These are phyloP conservation scores for Tautogolabrus adspersus DNA, from an alignment of 2,113 vertebrate species.

Conservation along the genomic window DNA sequence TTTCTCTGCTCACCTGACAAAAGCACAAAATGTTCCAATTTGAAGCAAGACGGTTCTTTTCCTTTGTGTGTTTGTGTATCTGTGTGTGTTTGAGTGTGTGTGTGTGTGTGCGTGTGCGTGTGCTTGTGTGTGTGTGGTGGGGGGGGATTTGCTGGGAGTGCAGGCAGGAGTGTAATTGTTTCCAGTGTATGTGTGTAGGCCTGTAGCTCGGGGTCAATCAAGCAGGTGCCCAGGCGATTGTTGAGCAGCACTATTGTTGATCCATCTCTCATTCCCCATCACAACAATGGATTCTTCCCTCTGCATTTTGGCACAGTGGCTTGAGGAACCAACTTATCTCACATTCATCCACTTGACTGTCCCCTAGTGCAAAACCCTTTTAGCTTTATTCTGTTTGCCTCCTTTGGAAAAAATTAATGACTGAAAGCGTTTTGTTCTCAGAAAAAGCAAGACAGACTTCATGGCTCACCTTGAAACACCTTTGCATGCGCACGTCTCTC, in stretches of 20 bases:
- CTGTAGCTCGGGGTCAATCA: conserved; percentile 55
- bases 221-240: conserved; percentile 35
- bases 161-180: conserved; percentile 42
- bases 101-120: neutral
- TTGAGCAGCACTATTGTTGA: conserved; percentile 58
- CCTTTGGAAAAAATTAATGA: conserved; percentile 52
- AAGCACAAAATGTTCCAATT: conserved; percentile 7
- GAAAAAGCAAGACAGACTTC: conserved; percentile 35
- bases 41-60: conserved; percentile 9
- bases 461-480: conserved; percentile 39
- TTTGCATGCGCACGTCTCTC: neutral
- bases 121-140: neutral
- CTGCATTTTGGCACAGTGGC: conserved; percentile 18
- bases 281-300: conserved; percentile 57
- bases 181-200: conserved; percentile 43
- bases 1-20: conserved; percentile 35
- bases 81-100: neutral
- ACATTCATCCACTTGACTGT: conserved; percentile 52
- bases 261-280: conserved; percentile 57
- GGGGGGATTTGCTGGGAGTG: too few relatives aligned
- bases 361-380: conserved; percentile 30
- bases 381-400: conserved; percentile 45
- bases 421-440: conserved; percentile 35
- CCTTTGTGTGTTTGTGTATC: conserved; percentile 5
- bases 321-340: conserved; percentile 34